These are phyloP conservation scores for Sinocyclocheilus maitianheensis DNA, from an alignment of 2,113 vertebrate species.

Conservation along the genomic window DNA sequence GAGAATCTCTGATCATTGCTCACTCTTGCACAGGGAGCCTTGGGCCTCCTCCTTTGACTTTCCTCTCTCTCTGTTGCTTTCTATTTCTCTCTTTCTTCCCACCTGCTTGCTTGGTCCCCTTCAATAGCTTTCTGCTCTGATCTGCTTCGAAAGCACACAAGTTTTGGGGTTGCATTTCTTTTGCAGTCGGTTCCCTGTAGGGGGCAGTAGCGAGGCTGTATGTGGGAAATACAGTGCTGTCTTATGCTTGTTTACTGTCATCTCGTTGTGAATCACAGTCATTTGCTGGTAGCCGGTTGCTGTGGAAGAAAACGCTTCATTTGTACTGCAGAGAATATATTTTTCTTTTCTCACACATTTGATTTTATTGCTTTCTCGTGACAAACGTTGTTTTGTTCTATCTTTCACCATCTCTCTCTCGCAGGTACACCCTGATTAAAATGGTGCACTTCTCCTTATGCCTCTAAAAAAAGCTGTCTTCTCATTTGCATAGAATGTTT, in stretches of 20 bases:
- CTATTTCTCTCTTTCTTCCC: constrained; percentile 26
- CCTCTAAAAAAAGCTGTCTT: not conserved
- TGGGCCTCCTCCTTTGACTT: constrained; percentile 47
- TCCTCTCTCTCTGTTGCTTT: constrained; percentile 15
- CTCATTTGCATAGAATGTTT: not conserved
- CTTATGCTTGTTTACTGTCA: constrained; percentile 29
- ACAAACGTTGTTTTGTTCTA: not conserved
- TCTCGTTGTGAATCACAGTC: constrained; percentile 7
- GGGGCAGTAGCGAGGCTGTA: constrained; percentile 39
- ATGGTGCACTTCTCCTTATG: not conserved
- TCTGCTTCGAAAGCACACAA: not conserved
- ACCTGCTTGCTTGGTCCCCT: constrained; percentile 31
- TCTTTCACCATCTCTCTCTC: not conserved
- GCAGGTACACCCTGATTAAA: not conserved
- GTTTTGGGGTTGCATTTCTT: not conserved
- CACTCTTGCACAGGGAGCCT: constrained; percentile 40
- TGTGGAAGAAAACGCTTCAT: not conserved
- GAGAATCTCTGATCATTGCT: constrained; percentile 47
- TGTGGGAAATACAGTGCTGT: constrained; percentile 11
- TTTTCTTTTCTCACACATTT: not conserved
- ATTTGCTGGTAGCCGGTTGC: constrained; percentile 11
- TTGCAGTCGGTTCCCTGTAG: constrained; percentile 34
- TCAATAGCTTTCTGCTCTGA: constrained; percentile 31
- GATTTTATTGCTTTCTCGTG: not conserved
- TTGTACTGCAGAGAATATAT: not conserved